Evolutionary conservation across 2,888 invertebrate genomes (phyloP).

Genomic region (Nebria salina): DNA sequence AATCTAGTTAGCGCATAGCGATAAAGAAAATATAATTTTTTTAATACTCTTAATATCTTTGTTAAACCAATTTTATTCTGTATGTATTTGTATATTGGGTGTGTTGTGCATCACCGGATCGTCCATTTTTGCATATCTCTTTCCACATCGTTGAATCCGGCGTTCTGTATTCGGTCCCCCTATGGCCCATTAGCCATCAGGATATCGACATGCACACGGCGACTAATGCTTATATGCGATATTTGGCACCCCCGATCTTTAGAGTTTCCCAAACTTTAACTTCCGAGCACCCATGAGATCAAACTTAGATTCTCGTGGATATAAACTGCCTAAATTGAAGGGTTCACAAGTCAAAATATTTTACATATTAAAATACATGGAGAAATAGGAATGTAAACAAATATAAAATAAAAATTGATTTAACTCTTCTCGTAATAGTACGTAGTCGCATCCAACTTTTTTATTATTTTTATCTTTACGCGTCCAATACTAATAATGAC

Average conservation of each 20-base stretch:
- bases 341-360: neutral
- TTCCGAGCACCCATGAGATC: neutral
- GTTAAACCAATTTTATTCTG: too few relatives aligned
- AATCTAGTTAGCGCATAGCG: too few relatives aligned
- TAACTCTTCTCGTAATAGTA: too few relatives aligned
- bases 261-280: neutral
- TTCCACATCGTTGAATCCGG: conserved; percentile 20
- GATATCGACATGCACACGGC: conserved; percentile 15
- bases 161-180: conserved; percentile 2
- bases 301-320: neutral
- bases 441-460: too few relatives aligned
- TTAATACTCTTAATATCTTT: too few relatives aligned
- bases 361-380: too few relatives aligned
- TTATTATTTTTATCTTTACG: too few relatives aligned
- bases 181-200: conserved; percentile 20
- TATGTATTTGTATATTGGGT: too few relatives aligned
- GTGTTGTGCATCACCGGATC: conserved; percentile 5
- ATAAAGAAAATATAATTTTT: too few relatives aligned
- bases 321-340: neutral
- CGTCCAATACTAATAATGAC: neutral
- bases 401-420: too few relatives aligned
- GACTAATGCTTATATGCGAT: conserved; percentile 20
- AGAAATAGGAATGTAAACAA: too few relatives aligned
- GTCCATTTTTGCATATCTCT: conserved; percentile 21
- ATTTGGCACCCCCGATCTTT: conserved; percentile 20